phyloP scores from a whole-genome alignment of 2,113 vertebrate genomes.

The Calidris pugnax region DNA sequence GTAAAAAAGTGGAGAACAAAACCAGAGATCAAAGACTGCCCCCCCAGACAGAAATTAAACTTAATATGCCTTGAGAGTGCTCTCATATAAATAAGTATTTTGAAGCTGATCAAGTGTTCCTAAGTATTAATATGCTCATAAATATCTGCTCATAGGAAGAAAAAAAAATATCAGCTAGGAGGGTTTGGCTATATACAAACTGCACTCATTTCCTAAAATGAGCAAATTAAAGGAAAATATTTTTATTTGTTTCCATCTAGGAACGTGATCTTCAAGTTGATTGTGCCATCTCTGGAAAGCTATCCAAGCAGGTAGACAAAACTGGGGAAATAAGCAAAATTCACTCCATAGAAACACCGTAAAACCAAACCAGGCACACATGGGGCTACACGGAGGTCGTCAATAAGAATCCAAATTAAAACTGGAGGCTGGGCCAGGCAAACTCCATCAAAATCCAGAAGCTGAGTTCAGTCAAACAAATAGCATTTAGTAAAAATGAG shows the following conservation, averaged over 20 bases:
- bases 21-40: background rate
- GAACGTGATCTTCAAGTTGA: background rate
- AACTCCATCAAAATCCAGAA: background rate
- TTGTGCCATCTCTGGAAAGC: background rate
- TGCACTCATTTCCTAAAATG: background rate
- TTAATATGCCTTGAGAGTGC: background rate
- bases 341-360: fast-evolving
- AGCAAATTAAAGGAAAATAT: background rate
- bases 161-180: background rate
- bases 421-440: background rate
- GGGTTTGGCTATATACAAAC: background rate
- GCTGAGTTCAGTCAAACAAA: background rate
- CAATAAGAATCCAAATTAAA: background rate
- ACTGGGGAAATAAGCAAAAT: background rate
- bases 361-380: fast-evolving
- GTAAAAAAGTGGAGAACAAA: background rate
- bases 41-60: background rate
- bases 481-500: background rate
- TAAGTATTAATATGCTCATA: background rate
- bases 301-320: background rate
- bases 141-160: background rate
- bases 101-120: background rate
- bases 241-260: background rate
- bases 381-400: fast-evolving
- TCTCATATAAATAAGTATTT: background rate